These are phyloP conservation scores for Drosophila atroscutellata DNA, from an alignment of 2,888 invertebrate genomes.

Conservation along the genomic window DNA sequence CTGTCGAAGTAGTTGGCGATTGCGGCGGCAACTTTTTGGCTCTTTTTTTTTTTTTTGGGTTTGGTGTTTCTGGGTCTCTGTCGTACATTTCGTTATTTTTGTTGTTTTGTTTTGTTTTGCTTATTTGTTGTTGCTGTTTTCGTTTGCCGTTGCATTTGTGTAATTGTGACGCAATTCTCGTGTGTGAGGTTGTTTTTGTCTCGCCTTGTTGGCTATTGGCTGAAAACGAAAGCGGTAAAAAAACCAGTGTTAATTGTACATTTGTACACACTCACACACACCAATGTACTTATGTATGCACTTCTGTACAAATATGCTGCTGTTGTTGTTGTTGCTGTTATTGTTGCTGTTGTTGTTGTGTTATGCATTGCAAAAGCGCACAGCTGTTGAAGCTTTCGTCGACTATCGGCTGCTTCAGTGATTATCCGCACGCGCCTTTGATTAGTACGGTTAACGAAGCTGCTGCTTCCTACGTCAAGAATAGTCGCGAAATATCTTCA, in stretches of 20 bases:
- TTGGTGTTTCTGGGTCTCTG: conserved; percentile 78
- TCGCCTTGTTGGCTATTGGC: conserved; percentile 61
- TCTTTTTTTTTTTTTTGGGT: conserved; percentile 34
- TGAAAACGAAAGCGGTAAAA: conserved; percentile 64
- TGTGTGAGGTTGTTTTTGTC: conserved; percentile 59
- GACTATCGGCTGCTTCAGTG: conserved; percentile 45
- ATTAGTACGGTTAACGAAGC: conserved; percentile 50
- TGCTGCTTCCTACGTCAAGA: conserved; percentile 19
- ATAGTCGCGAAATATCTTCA: conserved; percentile 12
- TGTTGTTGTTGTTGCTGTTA: conserved; percentile 1
- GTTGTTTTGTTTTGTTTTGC: conserved; percentile 16
- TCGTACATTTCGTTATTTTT: conserved; percentile 30
- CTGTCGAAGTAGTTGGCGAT: conserved; percentile 13
- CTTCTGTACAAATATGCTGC: conserved; percentile 4
- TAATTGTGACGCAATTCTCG: conserved; percentile 74
- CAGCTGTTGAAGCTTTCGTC: conserved; percentile 35
- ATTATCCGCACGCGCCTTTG: conserved; percentile 58
- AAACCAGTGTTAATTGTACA: conserved; percentile 48
- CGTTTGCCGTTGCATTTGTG: conserved; percentile 53
- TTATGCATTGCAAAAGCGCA: conserved; percentile 36
- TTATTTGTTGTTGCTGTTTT: conserved; percentile 37
- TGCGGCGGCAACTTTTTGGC: conserved; percentile 38
- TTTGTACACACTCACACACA: conserved; percentile 1
- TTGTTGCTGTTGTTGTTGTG: conserved; percentile 11
- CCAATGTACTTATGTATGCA: conserved; percentile 7